These are phyloP conservation scores for Eulemur coronatus DNA, from an alignment of 2,797 vertebrate species.

Conservation along the genomic window DNA sequence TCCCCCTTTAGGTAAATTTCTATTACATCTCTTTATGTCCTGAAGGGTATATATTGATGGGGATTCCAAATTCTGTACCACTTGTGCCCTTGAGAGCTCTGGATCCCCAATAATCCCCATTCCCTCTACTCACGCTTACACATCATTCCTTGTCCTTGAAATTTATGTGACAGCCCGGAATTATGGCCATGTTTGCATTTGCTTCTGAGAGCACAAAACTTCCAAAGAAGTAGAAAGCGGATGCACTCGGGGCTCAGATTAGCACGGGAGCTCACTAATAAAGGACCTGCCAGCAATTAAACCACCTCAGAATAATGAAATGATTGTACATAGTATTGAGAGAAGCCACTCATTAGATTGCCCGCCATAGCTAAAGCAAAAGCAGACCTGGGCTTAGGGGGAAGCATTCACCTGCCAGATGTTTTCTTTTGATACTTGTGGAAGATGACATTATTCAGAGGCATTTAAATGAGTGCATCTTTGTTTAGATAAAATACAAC, in stretches of 20 bases:
- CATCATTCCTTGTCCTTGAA: constrained; percentile 51
- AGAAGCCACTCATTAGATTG: background rate
- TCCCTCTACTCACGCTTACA: constrained; percentile 26
- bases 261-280: constrained; percentile 70
- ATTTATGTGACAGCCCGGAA: constrained; percentile 74
- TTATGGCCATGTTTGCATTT: constrained; percentile 64
- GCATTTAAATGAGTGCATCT: background rate
- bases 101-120: background rate
- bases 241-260: constrained; percentile 17
- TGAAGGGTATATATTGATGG: background rate
- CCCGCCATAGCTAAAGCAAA: background rate
- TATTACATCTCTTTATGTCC: background rate
- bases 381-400: constrained; percentile 12
- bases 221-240: constrained; percentile 64
- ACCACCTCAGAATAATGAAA: constrained; percentile 77
- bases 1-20: background rate
- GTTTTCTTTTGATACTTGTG: constrained; percentile 10
- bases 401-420: background rate
- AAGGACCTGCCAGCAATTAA: constrained; percentile 78
- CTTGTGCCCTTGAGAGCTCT: constrained; percentile 1
- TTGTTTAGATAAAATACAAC: background rate
- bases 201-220: constrained; percentile 71
- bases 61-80: constrained; percentile 24
- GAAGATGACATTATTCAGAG: background rate
- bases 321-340: constrained; percentile 38